These are phyloP conservation scores for Antheraea assamensis DNA, from an alignment of 2,888 invertebrate species.

Conservation along the genomic window DNA sequence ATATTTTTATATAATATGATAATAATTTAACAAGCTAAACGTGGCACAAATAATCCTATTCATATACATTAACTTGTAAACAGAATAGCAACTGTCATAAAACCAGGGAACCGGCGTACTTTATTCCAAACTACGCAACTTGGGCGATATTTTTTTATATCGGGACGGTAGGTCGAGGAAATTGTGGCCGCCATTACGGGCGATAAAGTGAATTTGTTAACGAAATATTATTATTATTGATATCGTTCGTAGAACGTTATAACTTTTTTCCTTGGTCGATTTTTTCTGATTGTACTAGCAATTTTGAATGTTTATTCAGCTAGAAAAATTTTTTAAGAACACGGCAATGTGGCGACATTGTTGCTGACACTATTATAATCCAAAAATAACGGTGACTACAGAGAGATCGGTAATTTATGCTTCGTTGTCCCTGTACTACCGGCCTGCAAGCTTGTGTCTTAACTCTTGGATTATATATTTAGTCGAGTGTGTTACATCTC, in stretches of 20 bases:
- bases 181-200: conserved; percentile 2
- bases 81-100: conserved; percentile 24
- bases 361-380: too few species aligned
- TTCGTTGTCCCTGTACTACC: too few species aligned
- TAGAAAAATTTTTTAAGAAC: too few species aligned
- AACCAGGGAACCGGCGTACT: conserved; percentile 20
- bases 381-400: too few species aligned
- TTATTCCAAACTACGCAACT: conserved; percentile 9
- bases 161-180: neutral
- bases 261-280: neutral
- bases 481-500: too few species aligned
- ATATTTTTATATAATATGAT: too few species aligned
- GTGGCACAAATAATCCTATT: conserved; percentile 10
- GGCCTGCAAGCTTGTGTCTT: too few species aligned
- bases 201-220: conserved; percentile 6
- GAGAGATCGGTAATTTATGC: too few species aligned
- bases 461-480: too few species aligned
- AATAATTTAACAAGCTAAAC: neutral
- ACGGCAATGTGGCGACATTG: too few species aligned
- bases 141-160: neutral
- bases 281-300: neutral
- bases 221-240: conserved; percentile 6
- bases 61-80: conserved; percentile 23
- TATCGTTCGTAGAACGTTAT: neutral
- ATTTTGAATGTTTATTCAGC: neutral